Evolutionary conservation across 1,140 invertebrate genomes (phyloP).

Genomic region (Limonius californicus): DNA sequence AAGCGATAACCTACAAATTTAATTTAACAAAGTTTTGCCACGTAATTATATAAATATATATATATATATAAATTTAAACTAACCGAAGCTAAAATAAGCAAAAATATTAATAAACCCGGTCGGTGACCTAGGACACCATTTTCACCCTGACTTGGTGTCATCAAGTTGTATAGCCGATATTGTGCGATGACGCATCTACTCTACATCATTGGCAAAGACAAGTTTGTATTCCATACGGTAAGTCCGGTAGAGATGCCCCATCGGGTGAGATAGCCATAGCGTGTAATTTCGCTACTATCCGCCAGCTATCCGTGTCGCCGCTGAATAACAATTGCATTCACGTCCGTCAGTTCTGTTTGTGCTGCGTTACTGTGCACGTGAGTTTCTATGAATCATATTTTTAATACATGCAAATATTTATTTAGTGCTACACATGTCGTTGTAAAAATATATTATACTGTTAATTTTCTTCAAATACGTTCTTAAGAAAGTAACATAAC

Average conservation of each 20-base stretch:
- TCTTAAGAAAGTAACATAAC: not conserved
- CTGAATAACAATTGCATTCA: not conserved
- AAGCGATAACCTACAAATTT: too few relatives aligned
- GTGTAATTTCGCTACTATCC: not conserved
- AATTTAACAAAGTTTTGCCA: too few relatives aligned
- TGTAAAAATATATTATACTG: not conserved
- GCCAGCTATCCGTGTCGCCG: not conserved
- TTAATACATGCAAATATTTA: not conserved
- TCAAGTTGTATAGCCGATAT: too few relatives aligned
- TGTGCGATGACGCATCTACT: too few relatives aligned
- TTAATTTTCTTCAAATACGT: not conserved
- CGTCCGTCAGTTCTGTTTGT: not conserved
- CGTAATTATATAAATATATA: too few relatives aligned
- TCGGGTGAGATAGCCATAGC: not conserved
- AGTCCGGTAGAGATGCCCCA: conserved; percentile 4
- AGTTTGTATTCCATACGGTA: too few relatives aligned
- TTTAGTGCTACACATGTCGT: not conserved
- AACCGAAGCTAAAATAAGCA: too few relatives aligned
- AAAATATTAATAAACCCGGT: too few relatives aligned
- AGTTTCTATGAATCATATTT: not conserved
- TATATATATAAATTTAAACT: too few relatives aligned
- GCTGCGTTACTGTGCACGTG: not conserved
- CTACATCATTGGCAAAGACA: too few relatives aligned
- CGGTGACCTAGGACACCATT: too few relatives aligned
- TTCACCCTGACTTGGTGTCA: too few relatives aligned